A percentile compares a stretch with the other conserved stretches of the same genome.
Evolutionary conservation across 2,888 invertebrate species (phyloP).

Genomic region (Zele albiditarsus): DNA sequence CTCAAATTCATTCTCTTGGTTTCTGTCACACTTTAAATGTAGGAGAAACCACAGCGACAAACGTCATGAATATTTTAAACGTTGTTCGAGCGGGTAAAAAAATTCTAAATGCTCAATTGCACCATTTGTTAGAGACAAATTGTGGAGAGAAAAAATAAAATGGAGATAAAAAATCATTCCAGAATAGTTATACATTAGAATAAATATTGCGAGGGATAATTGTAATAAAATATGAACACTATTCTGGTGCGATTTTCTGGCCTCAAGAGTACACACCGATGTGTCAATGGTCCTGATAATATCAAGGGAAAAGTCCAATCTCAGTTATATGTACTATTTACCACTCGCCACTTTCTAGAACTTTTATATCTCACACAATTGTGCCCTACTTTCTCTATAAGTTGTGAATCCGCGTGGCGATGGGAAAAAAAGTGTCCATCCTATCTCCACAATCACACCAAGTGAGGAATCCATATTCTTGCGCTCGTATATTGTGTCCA

Average conservation of each 20-base stretch:
- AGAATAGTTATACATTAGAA: no score
- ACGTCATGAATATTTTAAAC: no score
- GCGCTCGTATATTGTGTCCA: not conserved
- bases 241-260: not conserved
- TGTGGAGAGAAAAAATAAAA: not conserved
- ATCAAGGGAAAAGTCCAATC: conserved; percentile 4
- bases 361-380: conserved; percentile 28
- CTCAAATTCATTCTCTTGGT: no score
- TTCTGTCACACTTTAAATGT: not conserved
- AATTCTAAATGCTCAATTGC: no score
- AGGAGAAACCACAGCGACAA: no score
- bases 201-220: no score
- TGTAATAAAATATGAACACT: not conserved
- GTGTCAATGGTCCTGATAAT: conserved; percentile 21
- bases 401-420: conserved; percentile 7
- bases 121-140: no score
- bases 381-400: conserved; percentile 6
- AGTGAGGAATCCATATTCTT: conserved; percentile 24
- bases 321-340: conserved; percentile 1
- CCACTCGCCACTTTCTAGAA: conserved; percentile 14
- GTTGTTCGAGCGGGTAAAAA: not conserved
- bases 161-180: not conserved
- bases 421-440: conserved; percentile 16
- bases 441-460: not conserved
- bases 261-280: not conserved